Evolutionary conservation across 2,113 vertebrate species (phyloP).

Genomic region (Hipposideros armiger): DNA sequence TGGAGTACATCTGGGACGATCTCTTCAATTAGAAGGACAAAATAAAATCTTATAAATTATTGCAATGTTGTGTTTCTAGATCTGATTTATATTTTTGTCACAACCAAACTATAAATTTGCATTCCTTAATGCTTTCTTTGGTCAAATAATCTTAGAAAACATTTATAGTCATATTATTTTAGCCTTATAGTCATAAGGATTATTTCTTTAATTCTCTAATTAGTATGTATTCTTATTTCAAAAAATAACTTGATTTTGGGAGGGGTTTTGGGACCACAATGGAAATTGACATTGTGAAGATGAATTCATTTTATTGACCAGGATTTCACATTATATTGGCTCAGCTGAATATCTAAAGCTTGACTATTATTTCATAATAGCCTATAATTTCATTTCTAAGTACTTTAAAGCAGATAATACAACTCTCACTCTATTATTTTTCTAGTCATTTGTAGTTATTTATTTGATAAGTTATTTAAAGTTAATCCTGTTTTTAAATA

Average conservation of each 20-base stretch:
- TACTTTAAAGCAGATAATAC: neutral
- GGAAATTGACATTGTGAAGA: neutral
- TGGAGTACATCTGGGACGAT: neutral
- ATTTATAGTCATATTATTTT: neutral
- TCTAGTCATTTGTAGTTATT: neutral
- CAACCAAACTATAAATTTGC: neutral
- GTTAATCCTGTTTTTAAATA: slow-evolving; percentile 18
- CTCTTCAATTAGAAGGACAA: neutral
- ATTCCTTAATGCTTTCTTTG: neutral
- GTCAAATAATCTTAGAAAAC: neutral
- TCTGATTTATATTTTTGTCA: neutral
- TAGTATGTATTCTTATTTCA: neutral
- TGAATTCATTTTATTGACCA: neutral
- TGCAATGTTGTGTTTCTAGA: neutral
- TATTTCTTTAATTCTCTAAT: neutral
- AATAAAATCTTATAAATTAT: slow-evolving; percentile 23
- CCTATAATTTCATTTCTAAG: neutral
- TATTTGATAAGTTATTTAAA: slow-evolving; percentile 8
- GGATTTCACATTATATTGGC: neutral
- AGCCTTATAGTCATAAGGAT: neutral
- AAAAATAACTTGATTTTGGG: neutral
- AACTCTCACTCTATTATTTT: neutral
- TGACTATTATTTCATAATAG: slow-evolving; percentile 37
- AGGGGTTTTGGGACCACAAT: neutral
- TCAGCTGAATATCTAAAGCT: neutral